phyloP scores from a whole-genome alignment of 2,888 invertebrate species.

The Torymus tubicola region DNA sequence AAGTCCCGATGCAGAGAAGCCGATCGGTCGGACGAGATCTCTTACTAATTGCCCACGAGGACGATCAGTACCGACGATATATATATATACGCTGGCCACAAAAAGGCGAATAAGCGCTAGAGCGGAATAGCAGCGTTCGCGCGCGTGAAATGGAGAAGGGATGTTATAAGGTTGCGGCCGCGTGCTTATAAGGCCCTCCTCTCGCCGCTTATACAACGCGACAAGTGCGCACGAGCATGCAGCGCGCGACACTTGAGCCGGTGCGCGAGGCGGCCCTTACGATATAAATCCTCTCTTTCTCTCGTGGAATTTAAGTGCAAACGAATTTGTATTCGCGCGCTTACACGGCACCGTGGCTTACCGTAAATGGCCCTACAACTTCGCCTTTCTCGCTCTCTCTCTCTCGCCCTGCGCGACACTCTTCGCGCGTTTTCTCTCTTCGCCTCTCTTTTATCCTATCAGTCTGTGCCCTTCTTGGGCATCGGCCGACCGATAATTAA shows the following conservation, averaged over 20 bases:
- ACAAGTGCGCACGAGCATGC: conserved; percentile 40
- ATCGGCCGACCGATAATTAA: conserved; percentile 67
- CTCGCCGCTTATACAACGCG: conserved; percentile 11
- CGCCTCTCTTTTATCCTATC: neutral
- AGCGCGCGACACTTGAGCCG: conserved; percentile 57
- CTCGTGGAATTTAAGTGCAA: conserved; percentile 73
- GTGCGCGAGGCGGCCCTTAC: conserved; percentile 35
- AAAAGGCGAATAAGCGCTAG: neutral
- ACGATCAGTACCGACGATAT: neutral
- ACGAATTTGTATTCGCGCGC: conserved; percentile 74
- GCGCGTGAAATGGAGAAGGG: conserved; percentile 69
- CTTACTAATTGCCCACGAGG: conserved; percentile 46
- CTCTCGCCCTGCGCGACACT: neutral
- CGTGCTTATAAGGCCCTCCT: conserved; percentile 54
- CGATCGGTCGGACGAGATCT: conserved; percentile 41
- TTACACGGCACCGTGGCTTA: conserved; percentile 71
- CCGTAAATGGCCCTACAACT: conserved; percentile 75
- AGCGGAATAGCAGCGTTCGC: neutral
- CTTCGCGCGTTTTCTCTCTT: neutral
- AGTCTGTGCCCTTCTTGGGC: conserved; percentile 13
- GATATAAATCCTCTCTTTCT: conserved; percentile 66
- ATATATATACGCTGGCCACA: neutral
- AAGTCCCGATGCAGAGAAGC: neutral
- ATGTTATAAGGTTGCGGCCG: conserved; percentile 58
- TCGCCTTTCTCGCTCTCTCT: conserved; percentile 50